Conservation (phyloP, 53 echinoderm and acorn worm genomes). For the Paracentrotus lividus region DNA sequence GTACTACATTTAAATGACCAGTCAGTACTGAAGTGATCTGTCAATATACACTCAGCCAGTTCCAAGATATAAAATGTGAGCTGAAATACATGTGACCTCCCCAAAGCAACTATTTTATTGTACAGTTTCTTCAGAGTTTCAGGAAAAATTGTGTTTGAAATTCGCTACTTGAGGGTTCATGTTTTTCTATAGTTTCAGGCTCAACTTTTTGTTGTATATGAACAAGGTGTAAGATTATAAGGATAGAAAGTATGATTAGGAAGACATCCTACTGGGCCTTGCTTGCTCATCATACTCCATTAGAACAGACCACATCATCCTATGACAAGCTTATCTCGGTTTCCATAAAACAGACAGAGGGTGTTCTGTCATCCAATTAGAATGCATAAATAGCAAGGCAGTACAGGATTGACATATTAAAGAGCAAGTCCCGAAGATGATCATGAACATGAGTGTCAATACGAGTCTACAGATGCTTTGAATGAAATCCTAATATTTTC, state of each 20-base stretch:
- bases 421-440: no score
- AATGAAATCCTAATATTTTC: neutral
- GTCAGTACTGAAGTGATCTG: no score
- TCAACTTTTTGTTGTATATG: neutral
- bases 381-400: neutral
- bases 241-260: neutral
- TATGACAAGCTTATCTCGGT: conserved; percentile 1
- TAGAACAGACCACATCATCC: neutral
- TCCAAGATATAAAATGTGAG: no score
- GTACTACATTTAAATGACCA: no score
- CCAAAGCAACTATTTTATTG: neutral
- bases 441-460: conserved; percentile 23
- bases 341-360: neutral
- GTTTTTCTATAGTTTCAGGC: neutral
- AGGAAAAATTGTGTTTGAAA: neutral
- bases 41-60: neutral
- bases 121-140: neutral
- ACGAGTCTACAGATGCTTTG: neutral
- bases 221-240: neutral
- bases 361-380: conserved; percentile 17
- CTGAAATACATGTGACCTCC: neutral
- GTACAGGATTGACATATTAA: neutral
- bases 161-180: no score
- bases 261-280: conserved; percentile 7
- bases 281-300: conserved; percentile 7